Percentiles rank a stretch among this genome's conserved stretches.
phyloP scores from a whole-genome alignment of 2,113 vertebrate genomes.

The Cynopterus brachyotis region DNA sequence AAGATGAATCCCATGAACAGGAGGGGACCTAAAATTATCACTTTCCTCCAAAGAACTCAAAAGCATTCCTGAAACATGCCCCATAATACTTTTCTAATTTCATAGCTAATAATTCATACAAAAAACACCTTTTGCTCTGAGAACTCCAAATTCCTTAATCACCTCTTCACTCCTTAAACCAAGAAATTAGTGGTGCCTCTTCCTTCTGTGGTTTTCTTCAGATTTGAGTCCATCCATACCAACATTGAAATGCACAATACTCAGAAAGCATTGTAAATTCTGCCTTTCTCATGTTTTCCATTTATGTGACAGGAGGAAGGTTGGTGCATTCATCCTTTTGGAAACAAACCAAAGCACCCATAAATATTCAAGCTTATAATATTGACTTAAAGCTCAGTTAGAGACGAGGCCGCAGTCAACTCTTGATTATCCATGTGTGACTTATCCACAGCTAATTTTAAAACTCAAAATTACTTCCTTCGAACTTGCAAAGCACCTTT shows the following conservation, averaged over 20 bases:
- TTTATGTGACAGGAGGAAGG: slow-evolving; percentile 64
- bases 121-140: background rate
- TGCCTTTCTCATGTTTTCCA: slow-evolving; percentile 67
- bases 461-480: slow-evolving; percentile 73
- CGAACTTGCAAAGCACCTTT: slow-evolving; percentile 21
- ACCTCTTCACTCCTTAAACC: background rate
- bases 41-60: background rate
- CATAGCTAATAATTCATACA: background rate
- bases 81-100: slow-evolving; percentile 9
- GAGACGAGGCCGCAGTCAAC: slow-evolving; percentile 56
- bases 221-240: background rate
- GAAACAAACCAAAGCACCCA: slow-evolving; percentile 76
- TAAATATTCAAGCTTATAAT: slow-evolving; percentile 77
- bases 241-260: slow-evolving; percentile 41
- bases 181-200: background rate
- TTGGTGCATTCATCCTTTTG: slow-evolving; percentile 68
- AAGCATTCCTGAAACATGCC: slow-evolving; percentile 28
- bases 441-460: slow-evolving; percentile 76
- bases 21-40: background rate
- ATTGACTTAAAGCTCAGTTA: slow-evolving; percentile 78
- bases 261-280: slow-evolving; percentile 52
- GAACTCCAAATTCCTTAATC: background rate
- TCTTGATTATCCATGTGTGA: slow-evolving; percentile 74
- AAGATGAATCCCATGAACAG: background rate
- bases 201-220: slow-evolving; percentile 11